Evolutionary conservation across 1,140 invertebrate species (phyloP).

Genomic region (Argopecten irradians): DNA sequence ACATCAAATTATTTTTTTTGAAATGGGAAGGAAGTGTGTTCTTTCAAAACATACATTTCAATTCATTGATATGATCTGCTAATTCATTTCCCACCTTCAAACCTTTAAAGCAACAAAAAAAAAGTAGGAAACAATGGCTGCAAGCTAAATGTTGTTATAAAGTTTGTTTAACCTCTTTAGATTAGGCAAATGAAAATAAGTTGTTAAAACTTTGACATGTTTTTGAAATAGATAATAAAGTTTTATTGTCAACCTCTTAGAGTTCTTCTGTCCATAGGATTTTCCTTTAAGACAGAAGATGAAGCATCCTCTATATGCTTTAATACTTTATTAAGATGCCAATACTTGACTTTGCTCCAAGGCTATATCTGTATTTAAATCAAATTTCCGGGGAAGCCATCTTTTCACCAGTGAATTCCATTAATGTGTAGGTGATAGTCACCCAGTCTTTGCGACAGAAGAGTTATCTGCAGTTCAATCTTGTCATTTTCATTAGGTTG

Average conservation of each 20-base stretch:
- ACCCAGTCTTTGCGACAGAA: background rate
- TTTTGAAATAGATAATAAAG: background rate
- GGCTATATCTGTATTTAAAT: background rate
- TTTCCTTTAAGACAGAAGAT: background rate
- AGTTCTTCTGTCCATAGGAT: background rate
- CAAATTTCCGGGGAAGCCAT: background rate
- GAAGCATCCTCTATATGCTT: background rate
- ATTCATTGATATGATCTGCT: background rate
- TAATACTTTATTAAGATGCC: background rate
- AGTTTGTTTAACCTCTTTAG: background rate
- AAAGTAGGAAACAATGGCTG: background rate
- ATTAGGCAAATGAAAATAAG: too few relatives aligned
- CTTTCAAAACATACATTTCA: background rate
- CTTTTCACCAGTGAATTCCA: background rate
- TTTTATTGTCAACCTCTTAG: background rate
- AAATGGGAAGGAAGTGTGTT: background rate
- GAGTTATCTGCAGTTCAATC: background rate
- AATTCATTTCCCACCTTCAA: background rate
- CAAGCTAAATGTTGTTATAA: background rate
- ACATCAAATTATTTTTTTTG: background rate
- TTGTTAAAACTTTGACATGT: background rate
- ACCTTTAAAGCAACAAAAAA: too few relatives aligned
- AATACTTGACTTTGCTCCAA: background rate
- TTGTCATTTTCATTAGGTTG: background rate
- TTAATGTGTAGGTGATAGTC: background rate